Conservation (phyloP, 2,888 invertebrate genomes). For the Onthophagus sagittarius region DNA sequence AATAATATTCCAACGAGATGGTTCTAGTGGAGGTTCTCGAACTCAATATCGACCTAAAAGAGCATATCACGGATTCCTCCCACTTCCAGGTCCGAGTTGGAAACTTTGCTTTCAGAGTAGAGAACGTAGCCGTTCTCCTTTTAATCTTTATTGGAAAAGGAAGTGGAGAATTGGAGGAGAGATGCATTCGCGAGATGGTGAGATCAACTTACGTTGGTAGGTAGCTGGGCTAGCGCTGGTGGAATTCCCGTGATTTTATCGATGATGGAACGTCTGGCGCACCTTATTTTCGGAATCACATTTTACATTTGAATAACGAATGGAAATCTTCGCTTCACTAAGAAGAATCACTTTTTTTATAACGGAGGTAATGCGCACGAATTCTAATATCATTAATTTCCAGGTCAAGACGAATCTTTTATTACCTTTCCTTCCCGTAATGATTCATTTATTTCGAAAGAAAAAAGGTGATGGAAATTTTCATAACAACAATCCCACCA, state of each 20-base stretch:
- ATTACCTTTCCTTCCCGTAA: no score
- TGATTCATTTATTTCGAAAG: no score
- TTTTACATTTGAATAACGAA: neutral
- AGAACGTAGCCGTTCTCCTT: neutral
- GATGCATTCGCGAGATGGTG: neutral
- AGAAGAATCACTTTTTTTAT: neutral
- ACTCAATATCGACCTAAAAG: neutral
- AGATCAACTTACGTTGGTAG: neutral
- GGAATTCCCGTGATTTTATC: neutral
- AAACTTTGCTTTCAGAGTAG: neutral
- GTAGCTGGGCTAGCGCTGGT: neutral
- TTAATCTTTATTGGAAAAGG: neutral
- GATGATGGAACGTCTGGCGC: neutral
- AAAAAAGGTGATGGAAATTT: no score
- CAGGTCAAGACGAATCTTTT: no score
- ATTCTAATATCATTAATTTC: no score
- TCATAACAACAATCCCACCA: neutral
- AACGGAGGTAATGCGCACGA: no score
- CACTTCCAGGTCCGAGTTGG: neutral
- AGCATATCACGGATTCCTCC: neutral
- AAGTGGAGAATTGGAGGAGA: neutral
- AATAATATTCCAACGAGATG: no score
- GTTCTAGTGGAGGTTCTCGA: neutral
- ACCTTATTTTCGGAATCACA: neutral
- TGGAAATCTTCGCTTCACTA: neutral